phyloP scores from a whole-genome alignment of 2,888 invertebrate species.

The Drosophila phalerata region DNA sequence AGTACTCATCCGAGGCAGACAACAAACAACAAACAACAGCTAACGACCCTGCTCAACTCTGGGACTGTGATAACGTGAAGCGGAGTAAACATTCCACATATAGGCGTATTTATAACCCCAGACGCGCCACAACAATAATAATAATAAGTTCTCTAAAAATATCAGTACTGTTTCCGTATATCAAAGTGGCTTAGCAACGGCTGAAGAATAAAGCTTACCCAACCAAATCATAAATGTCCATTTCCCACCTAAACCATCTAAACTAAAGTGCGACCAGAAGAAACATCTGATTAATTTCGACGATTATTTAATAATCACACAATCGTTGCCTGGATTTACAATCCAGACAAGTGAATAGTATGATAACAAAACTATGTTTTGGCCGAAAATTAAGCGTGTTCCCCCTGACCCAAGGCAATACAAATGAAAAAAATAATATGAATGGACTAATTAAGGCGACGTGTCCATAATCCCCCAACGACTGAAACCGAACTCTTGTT shows the following conservation, averaged over 20 bases:
- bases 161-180: conserved; percentile 36
- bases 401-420: conserved; percentile 15
- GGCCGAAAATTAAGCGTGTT: not conserved
- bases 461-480: conserved; percentile 24
- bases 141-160: conserved; percentile 30
- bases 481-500: conserved; percentile 4
- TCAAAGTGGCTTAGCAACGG: conserved; percentile 48
- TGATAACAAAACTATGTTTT: conserved; percentile 10
- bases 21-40: conserved; percentile 52
- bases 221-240: not conserved
- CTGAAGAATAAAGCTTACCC: not conserved
- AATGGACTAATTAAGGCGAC: conserved; percentile 30
- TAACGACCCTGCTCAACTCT: conserved; percentile 49
- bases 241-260: not conserved
- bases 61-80: conserved; percentile 34
- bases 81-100: conserved; percentile 55
- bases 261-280: not conserved
- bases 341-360: not conserved
- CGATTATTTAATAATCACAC: not conserved
- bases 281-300: not conserved
- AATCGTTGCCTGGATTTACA: conserved; percentile 3
- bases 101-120: conserved; percentile 65
- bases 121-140: conserved; percentile 46
- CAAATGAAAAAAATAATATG: conserved; percentile 1
- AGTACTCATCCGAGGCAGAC: conserved; percentile 57